Percentiles rank a stretch among this genome's conserved stretches.
phyloP scores from a whole-genome alignment of 2,113 vertebrate species.

The Serilophus lunatus region DNA sequence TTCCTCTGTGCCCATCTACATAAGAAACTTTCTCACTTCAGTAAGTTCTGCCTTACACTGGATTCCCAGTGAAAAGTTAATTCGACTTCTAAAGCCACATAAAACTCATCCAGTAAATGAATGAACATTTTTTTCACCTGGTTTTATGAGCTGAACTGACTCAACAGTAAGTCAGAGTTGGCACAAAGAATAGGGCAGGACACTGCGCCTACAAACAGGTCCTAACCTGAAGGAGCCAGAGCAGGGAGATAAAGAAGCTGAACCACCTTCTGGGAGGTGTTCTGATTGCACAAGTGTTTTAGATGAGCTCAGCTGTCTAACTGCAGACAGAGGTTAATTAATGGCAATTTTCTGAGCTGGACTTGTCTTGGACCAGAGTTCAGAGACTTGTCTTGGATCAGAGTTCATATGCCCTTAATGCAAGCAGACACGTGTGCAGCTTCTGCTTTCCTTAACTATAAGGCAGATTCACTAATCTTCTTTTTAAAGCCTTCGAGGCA shows the following conservation, averaged over 20 bases:
- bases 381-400: background rate
- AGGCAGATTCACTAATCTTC: background rate
- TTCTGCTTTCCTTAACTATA: background rate
- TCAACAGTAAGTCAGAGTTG: background rate
- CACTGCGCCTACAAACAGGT: background rate
- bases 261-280: background rate
- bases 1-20: background rate
- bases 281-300: background rate
- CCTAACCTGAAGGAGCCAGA: background rate
- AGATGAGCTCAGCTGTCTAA: slow-evolving; percentile 25
- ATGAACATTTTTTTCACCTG: background rate
- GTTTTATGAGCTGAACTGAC: background rate
- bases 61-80: background rate
- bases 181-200: background rate
- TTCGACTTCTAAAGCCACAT: background rate
- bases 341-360: background rate
- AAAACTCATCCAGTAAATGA: background rate
- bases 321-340: slow-evolving; percentile 7
- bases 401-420: background rate
- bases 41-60: background rate
- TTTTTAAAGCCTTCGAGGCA: background rate
- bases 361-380: slow-evolving; percentile 1
- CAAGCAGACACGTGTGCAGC: background rate
- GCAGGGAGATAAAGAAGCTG: background rate
- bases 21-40: background rate